These are phyloP conservation scores for Pachypsylla venusta DNA, from an alignment of 1,140 invertebrate species.

Conservation along the genomic window DNA sequence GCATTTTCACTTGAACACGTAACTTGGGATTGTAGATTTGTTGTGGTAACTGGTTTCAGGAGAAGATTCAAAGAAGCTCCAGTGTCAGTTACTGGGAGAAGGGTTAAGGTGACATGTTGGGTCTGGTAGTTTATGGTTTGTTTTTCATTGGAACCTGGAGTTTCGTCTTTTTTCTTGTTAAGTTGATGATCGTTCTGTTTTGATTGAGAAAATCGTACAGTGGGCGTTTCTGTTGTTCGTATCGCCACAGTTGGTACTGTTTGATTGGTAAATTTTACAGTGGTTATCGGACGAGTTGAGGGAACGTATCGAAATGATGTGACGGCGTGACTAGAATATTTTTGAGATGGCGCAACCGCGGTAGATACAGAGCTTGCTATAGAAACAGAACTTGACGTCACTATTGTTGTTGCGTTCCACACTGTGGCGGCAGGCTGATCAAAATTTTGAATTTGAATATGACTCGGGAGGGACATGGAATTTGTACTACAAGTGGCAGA, in stretches of 20 bases:
- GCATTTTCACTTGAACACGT: conserved; percentile 4
- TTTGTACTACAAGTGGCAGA: background rate
- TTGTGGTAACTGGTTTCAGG: background rate
- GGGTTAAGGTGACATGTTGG: background rate
- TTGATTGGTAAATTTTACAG: no score
- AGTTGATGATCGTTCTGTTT: background rate
- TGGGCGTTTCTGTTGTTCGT: conserved; percentile 1
- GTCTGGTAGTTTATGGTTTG: conserved; percentile 1
- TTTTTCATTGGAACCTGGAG: no score
- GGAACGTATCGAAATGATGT: no score
- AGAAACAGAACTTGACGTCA: no score
- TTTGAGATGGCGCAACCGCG: no score
- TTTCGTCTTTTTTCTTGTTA: background rate
- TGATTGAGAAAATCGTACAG: background rate
- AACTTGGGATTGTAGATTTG: background rate
- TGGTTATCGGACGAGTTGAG: no score
- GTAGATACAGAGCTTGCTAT: no score
- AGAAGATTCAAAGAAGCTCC: conserved; percentile 1
- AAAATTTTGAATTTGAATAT: background rate
- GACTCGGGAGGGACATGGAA: background rate
- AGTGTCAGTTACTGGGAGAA: background rate
- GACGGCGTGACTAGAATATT: no score
- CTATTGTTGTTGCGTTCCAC: no score
- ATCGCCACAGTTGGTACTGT: no score
- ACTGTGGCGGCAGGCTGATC: no score